Base-by-base conservation (phyloP, 2,888 invertebrate genomes). In the Oegoconia quadripuncta region DNA sequence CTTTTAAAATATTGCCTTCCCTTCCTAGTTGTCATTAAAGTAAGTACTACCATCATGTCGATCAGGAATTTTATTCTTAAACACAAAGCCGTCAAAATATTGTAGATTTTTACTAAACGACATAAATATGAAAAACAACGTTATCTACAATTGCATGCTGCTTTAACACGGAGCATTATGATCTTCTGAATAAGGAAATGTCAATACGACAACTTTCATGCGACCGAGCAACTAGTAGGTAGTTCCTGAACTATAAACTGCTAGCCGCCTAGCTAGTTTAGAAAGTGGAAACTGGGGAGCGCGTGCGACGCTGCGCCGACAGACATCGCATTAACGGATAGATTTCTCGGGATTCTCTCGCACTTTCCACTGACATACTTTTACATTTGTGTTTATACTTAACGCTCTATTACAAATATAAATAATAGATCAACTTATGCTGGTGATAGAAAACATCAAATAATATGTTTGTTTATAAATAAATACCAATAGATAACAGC, bases 331-430 rank as follows among this genome's bases (percentile, higher is more conserved):
- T 76, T 77, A 72, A 74, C 75, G 73, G 68, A 69, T 68, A 72
- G 77, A 84, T 86, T 86, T 87, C 86, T 77, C 80, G 80, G 82
- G 86, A 87, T 71, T 83, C 79, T 83, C 83, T 78, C 76, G 83
- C 82, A 78, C 83, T 87, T 86, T 87, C 83, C 86, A 83, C 75
- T 83, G 81, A 77, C 86, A 86, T 69, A 83, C 81, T 78, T 83
- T 74, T 73, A 55, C 70, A 43, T 48, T 46, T 32, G 3, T 8
- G 4, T 35, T 17, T 38, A 37, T 34, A 37, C 37, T 22, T n/a
- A n/a, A n/a, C n/a, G n/a, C n/a, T n/a, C n/a, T n/a, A n/a, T n/a
- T n/a, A n/a, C n/a, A n/a, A n/a, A n/a, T n/a, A n/a, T n/a, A n/a
- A n/a, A n/a, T n/a, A n/a, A n/a, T n/a, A n/a, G n/a, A n/a, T n/a